Conservation (phyloP, 2,888 invertebrate genomes). For the Parthenolecanium corni region DNA sequence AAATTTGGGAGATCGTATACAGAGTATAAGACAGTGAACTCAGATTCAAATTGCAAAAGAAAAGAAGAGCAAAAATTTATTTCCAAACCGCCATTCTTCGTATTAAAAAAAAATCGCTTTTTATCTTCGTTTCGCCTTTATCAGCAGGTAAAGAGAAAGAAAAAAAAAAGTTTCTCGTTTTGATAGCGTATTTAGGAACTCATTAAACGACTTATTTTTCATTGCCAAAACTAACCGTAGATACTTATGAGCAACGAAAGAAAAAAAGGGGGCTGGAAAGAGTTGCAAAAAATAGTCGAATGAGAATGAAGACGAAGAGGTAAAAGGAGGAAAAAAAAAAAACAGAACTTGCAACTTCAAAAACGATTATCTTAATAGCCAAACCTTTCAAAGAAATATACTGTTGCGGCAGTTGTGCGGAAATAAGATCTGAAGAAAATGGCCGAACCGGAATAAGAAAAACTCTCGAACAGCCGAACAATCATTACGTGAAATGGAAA, state of each 20-base stretch:
- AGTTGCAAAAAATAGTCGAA: not conserved
- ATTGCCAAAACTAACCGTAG: not conserved
- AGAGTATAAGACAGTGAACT: no score
- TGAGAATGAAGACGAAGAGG: not conserved
- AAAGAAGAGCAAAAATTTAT: no score
- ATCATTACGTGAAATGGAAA: not conserved
- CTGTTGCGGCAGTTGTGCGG: constrained; percentile 1
- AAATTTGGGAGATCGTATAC: no score
- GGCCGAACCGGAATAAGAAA: constrained; percentile 9
- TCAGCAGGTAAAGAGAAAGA: no score
- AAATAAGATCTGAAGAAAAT: constrained; percentile 4
- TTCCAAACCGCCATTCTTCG: no score
- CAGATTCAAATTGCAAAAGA: no score
- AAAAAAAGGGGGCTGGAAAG: not conserved
- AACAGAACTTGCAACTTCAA: not conserved
- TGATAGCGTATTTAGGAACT: constrained; percentile 2
- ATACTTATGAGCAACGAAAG: not conserved
- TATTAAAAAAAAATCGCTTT: no score
- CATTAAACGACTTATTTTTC: constrained; percentile 12
- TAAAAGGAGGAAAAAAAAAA: not conserved
- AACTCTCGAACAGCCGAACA: not conserved
- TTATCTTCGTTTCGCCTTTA: no score
- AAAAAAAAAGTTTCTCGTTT: not conserved
- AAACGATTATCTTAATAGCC: constrained; percentile 7
- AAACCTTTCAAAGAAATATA: constrained; percentile 7